Evolutionary conservation across 2,113 vertebrate genomes (phyloP).

Genomic region (Jacana jacana): DNA sequence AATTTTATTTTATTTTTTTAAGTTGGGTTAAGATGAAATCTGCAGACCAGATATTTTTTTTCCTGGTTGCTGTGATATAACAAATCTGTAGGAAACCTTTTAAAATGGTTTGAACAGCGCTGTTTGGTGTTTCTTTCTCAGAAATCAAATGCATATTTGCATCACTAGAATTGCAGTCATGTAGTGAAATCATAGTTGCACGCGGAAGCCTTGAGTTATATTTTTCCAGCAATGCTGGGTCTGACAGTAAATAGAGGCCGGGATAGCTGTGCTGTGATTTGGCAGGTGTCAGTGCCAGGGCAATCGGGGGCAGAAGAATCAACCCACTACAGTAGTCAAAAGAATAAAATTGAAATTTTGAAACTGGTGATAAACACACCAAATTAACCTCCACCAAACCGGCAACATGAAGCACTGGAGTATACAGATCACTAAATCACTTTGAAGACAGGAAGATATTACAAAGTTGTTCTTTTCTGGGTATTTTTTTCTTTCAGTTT

Average conservation of each 20-base stretch:
- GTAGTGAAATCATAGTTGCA: neutral
- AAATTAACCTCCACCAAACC: neutral
- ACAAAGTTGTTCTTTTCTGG: constrained; percentile 42
- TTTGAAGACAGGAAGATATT: neutral
- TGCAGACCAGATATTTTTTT: neutral
- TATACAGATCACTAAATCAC: neutral
- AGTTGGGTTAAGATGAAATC: neutral
- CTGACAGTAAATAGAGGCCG: constrained; percentile 3
- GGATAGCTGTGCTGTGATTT: neutral
- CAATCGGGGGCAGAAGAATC: neutral
- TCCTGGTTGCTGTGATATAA: constrained; percentile 28
- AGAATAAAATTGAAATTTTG: neutral
- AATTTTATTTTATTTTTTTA: neutral
- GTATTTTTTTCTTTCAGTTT: constrained; percentile 41
- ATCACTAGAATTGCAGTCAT: neutral
- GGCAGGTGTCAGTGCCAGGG: neutral
- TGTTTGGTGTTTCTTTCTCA: constrained; percentile 27
- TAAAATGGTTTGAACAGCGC: constrained; percentile 32
- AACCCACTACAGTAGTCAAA: neutral
- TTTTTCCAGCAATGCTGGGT: constrained; percentile 10
- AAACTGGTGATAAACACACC: neutral
- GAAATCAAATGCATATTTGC: constrained; percentile 38
- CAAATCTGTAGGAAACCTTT: constrained; percentile 34
- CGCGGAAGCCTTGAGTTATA: neutral
- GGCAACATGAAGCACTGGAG: neutral